Conservation (phyloP, 2,113 vertebrate genomes). For the Sigmodon hispidus region DNA sequence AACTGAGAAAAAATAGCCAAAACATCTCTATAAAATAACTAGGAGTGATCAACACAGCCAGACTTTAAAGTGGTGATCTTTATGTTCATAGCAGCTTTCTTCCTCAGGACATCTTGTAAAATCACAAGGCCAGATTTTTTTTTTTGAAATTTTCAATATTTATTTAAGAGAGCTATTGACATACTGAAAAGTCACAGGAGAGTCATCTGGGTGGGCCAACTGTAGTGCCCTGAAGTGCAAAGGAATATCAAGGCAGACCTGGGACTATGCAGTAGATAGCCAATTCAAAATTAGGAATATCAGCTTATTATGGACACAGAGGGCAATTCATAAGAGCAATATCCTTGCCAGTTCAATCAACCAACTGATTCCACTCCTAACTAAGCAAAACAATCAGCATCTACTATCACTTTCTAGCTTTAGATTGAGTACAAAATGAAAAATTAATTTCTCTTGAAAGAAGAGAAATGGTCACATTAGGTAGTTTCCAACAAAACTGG, state of each 20-base stretch:
- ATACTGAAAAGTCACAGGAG: slow-evolving; percentile 15
- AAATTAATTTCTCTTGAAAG: slow-evolving; percentile 68
- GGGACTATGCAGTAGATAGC: not conserved
- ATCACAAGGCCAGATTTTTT: not conserved
- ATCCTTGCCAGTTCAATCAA: slow-evolving; percentile 11
- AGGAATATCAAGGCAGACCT: not conserved
- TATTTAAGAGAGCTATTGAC: slow-evolving; percentile 36
- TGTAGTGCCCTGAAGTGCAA: not conserved
- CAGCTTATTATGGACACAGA: slow-evolving; percentile 34
- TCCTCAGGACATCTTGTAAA: not conserved
- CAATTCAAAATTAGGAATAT: slow-evolving; percentile 51
- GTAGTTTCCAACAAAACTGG: slow-evolving; percentile 72
- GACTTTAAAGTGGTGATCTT: not conserved
- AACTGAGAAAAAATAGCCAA: not conserved
- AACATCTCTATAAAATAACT: not conserved
- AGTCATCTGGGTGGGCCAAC: not conserved
- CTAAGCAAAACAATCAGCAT: slow-evolving; percentile 65
- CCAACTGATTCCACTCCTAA: slow-evolving; percentile 67
- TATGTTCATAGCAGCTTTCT: not conserved
- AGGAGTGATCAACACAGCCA: not conserved
- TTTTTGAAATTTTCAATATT: no score
- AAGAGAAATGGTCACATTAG: slow-evolving; percentile 62
- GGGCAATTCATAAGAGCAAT: slow-evolving; percentile 56
- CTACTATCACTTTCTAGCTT: slow-evolving; percentile 67
- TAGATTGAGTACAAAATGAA: slow-evolving; percentile 71